Evolutionary conservation across 2,113 vertebrate species (phyloP), one percentile per base, ranked within the genome.

Genomic region (Neoarius graeffei): DNA sequence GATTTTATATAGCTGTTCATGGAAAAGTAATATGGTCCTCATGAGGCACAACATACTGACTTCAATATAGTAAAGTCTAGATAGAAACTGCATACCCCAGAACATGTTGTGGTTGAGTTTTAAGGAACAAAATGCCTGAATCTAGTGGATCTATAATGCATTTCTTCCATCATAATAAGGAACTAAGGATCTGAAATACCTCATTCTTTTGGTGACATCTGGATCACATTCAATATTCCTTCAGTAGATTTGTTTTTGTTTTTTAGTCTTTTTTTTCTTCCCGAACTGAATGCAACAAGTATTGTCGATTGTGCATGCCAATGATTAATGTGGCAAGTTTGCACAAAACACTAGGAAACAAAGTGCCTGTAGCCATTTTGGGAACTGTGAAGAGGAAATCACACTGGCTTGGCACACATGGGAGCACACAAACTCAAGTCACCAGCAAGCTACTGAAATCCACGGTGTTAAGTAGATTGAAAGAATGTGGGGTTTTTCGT

Each of bases 401-500:
- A 92, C 93, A 91, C 90, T 90, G 92, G 91, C 93, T 83, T 83
- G 89, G 91, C 93, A 93, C 89, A 91, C 91, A 92, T 91, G 92
- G 91, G 71, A 91, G 92, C 92, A 91, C 89, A 90, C 69, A 84
- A 93, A 85, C 91, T 91, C 87, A 93, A 94, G 93, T 94, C 93
- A 94, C 92, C 89, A 86, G 88, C 8, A 87, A 91, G 93, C 90
- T 92, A 90, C 93, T 93, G 93, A 90, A 94, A 92, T 92, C 92
- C 89, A 92, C 90, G 90, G 92, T 93, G 93, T 92, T 95, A 94
- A 94, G 93, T 93, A 94, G 92, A 94, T 94, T 93, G 92, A 94
- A 92, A 94, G 94, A 94, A 94, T 91, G 91, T 92, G 91, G 25
- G 80, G 1, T 6, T 92, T 94, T 94, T 95, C 94, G 92, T 93